A percentile compares a stretch with the other conserved stretches of the same genome.
These are phyloP conservation scores for Drosophila ogumai DNA, from an alignment of 1,140 invertebrate species.

Conservation along the genomic window DNA sequence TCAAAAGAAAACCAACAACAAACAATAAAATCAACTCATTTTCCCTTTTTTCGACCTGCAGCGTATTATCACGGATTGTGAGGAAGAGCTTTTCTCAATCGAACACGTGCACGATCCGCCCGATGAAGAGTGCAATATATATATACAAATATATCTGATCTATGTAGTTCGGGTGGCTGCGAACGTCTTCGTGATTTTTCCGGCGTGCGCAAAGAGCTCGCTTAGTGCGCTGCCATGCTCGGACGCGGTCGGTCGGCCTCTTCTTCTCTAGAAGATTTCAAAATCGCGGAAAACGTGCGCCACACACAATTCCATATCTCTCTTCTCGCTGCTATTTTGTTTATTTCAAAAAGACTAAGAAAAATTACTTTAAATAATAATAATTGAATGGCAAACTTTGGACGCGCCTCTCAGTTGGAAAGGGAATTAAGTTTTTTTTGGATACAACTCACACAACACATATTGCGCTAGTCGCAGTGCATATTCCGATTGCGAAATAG, in stretches of 20 bases:
- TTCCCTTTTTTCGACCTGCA: too few relatives aligned
- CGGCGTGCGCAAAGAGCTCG: conserved; percentile 42
- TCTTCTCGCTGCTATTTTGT: conserved; percentile 52
- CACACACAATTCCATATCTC: conserved; percentile 17
- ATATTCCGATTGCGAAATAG: conserved; percentile 72
- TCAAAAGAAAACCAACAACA: background rate
- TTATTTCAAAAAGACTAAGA: conserved; percentile 63
- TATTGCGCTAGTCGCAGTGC: conserved; percentile 24
- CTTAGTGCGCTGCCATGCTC: conserved; percentile 63
- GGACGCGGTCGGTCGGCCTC: conserved; percentile 48
- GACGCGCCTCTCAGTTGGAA: conserved; percentile 23
- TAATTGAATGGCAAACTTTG: conserved; percentile 62
- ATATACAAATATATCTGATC: conserved; percentile 14
- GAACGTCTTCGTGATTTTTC: conserved; percentile 32
- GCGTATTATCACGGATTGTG: background rate
- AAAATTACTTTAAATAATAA: conserved; percentile 67
- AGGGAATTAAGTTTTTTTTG: conserved; percentile 40
- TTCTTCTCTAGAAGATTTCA: conserved; percentile 41
- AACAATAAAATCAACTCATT: too few relatives aligned
- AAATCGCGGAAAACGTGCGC: conserved; percentile 59
- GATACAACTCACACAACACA: conserved; percentile 21
- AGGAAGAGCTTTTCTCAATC: conserved; percentile 29
- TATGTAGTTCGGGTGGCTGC: conserved; percentile 24
- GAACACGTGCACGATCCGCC: conserved; percentile 30
- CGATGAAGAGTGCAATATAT: conserved; percentile 16